Conservation (phyloP, 2,797 vertebrate genomes). For the Arvicola amphibius region DNA sequence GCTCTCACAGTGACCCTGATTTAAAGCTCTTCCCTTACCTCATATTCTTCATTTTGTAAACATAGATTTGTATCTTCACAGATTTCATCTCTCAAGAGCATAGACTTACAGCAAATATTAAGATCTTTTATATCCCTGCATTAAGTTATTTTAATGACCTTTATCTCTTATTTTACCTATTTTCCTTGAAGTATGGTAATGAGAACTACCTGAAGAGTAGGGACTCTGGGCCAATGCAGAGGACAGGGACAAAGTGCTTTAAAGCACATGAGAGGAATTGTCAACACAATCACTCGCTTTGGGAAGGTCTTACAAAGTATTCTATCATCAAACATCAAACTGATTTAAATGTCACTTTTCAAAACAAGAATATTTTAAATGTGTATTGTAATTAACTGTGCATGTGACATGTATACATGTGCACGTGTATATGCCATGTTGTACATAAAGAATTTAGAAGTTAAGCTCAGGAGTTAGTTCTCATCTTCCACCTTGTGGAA, state of each 20-base stretch:
- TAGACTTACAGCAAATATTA: background rate
- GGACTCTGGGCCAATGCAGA: background rate
- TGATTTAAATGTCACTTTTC: slow-evolving; percentile 37
- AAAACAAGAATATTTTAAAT: background rate
- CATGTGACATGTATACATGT: background rate
- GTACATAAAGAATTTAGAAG: background rate
- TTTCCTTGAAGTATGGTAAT: background rate
- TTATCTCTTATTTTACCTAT: background rate
- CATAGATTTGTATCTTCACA: background rate
- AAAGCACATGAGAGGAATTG: background rate
- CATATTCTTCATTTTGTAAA: slow-evolving; percentile 6
- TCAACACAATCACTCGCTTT: slow-evolving; percentile 10
- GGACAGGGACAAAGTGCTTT: background rate
- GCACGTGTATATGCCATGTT: background rate
- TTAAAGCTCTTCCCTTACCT: background rate
- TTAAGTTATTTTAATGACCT: background rate
- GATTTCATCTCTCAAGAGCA: slow-evolving; percentile 41
- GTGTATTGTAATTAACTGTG: background rate
- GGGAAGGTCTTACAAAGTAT: background rate
- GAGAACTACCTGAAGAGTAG: slow-evolving; percentile 13
- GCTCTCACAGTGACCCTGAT: background rate
- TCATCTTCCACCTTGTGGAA: no score
- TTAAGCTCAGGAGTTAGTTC: background rate
- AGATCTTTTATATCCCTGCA: background rate
- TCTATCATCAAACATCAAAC: slow-evolving; percentile 1